Conservation (phyloP, 2,888 invertebrate genomes). For the Melipona bicolor region DNA sequence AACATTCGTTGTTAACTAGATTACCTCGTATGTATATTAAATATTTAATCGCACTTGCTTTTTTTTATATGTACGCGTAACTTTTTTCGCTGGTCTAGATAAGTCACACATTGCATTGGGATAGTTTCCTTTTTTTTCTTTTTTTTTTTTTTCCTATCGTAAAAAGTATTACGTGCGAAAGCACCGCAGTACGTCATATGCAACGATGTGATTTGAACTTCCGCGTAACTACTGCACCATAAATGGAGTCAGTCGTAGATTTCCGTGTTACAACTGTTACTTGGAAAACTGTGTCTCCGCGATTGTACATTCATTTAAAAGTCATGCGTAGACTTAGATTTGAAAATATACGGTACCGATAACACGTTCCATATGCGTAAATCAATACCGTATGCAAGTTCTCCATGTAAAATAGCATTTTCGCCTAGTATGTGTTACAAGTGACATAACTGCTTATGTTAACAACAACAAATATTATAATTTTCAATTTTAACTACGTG, state of each 20-base stretch:
- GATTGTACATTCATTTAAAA: not conserved
- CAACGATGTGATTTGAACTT: constrained; percentile 36
- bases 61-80: not conserved
- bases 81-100: constrained; percentile 4
- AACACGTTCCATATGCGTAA: not conserved
- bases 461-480: not conserved
- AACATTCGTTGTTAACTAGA: too few relatives aligned
- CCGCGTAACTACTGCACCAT: constrained; percentile 37
- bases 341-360: constrained; percentile 11
- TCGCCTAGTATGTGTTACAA: not conserved
- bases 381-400: constrained; percentile 11
- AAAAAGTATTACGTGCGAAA: constrained; percentile 60
- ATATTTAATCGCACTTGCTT: too few relatives aligned
- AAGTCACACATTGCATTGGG: not conserved
- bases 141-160: not conserved
- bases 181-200: constrained; percentile 46
- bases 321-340: constrained; percentile 17
- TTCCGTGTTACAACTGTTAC: constrained; percentile 24
- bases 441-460: not conserved
- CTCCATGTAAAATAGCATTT: not conserved
- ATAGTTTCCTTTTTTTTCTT: not conserved
- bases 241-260: constrained; percentile 37
- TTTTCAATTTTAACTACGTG: too few relatives aligned
- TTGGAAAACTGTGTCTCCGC: constrained; percentile 21
- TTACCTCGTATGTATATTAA: too few relatives aligned